Evolutionary conservation across 2,113 vertebrate genomes (phyloP), one percentile per base, ranked within the genome.

Genomic region (Melierax canorus): DNA sequence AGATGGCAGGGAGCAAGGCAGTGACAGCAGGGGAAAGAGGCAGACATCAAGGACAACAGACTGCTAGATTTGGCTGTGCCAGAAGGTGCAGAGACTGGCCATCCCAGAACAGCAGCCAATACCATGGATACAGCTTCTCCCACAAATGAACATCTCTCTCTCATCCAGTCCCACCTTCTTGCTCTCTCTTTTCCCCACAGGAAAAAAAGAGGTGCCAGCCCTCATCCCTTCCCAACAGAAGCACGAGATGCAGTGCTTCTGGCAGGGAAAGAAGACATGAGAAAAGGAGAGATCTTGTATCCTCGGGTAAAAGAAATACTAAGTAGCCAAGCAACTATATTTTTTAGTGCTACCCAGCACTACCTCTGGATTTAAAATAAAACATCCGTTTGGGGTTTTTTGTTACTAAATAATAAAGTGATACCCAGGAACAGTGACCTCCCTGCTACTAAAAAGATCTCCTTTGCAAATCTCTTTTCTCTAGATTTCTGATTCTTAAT

Each of bases 341-440:
- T 36, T 14, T 46, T 66, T 29, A 71, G 34, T 16, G 30, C 9
- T 63, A n/a, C 7, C 17, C 8, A 45, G 19, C 7, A 26, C 32
- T 77, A 39, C 24, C 6, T 32, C n/a, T 59, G 6, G 5, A 43
- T 88, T 73, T 72, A 79, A 73, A 90, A 43, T 43, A 56, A 91
- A 89, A 29, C 13, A 46, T 84, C 13, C 1, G 1, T 6, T 79
- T 81, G 2, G 0, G 3, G 0, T 5, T 14, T 74, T 93, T 77
- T 85, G 11, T 32, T 73, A 41, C 10, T 20, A 10, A 80, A 13
- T 48, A 88, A 23, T 18, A 32, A 75, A 82, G 18, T 30, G 14
- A 55, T 39, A 34, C 9, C 60, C 27, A 56, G 48, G 73, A 88
- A 80, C 27, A 66, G 20, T 50, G 30, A 50, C 13, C 8, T 87